phyloP scores from a whole-genome alignment of 2,797 vertebrate genomes.

The Notamacropus eugenii region DNA sequence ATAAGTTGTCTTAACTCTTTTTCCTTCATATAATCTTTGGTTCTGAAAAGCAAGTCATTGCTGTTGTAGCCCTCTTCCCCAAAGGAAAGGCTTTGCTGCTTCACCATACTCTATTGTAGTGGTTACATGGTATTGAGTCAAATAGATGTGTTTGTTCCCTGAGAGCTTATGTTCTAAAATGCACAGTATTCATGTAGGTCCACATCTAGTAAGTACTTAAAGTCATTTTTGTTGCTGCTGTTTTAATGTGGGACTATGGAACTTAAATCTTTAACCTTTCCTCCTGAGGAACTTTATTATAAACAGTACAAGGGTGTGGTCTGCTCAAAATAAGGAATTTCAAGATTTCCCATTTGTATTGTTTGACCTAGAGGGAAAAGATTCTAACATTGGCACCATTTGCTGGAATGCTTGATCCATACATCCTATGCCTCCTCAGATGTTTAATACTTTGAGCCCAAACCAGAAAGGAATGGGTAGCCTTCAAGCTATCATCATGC shows the following conservation, averaged over 20 bases:
- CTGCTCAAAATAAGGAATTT: neutral
- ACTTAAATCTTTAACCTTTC: neutral
- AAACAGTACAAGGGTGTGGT: neutral
- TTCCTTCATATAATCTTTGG: neutral
- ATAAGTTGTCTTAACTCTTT: neutral
- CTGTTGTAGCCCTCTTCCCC: neutral
- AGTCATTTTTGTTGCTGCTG: neutral
- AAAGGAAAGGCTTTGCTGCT: no score
- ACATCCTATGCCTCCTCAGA: neutral
- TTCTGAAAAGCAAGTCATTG: neutral
- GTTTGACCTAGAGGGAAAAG: neutral
- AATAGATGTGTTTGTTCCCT: constrained; percentile 32
- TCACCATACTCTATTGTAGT: neutral
- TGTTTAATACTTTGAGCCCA: neutral
- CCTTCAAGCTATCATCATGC: neutral
- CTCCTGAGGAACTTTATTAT: constrained; percentile 36
- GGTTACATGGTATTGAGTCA: constrained; percentile 40
- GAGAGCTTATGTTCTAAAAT: constrained; percentile 32
- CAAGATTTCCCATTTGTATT: constrained; percentile 16
- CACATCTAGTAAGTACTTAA: neutral
- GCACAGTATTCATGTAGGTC: constrained; percentile 24
- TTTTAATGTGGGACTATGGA: constrained; percentile 3
- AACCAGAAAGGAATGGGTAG: neutral
- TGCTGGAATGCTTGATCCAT: neutral
- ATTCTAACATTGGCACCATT: neutral